Base-by-base conservation (phyloP, 2,888 invertebrate species). In the Hydropsyche betteni region DNA sequence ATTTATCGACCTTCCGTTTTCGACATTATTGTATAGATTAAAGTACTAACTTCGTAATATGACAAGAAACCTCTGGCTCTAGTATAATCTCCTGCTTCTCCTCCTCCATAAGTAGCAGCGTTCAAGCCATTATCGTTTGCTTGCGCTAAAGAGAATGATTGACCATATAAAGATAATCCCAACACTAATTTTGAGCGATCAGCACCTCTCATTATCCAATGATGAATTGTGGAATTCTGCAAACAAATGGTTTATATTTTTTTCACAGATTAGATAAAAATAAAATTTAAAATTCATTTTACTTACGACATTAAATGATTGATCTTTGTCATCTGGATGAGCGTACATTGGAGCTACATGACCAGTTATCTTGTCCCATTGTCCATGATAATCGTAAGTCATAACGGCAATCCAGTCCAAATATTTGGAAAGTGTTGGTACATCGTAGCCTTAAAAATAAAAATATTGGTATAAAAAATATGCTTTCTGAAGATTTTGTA, bases 331-430 rank as follows among this genome's bases (percentile, higher is more conserved):
- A 38, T 91, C 91, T 0, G 93, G 92, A 82, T 92, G 91, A 2
- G 87, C 87, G 80, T 94, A 96, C 90, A 97, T 92, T 1, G 96
- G 96, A 0, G 96, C 93, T 3, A 96, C 92, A 82, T 97, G 96
- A 0, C 96, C 96, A 0, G 96, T 96, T 80, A 91, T 91, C 83
- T 94, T 94, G 81, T 96, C 96, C 95, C 95, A 96, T 81, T 95
- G 95, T 0, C 96, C 96, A 81, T 96, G 95, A 82, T 93, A 96
- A 82, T 97, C 96, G 82, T 96, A 96, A 0, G 94, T 90, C 96
- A 97, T 96, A 0, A 97, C 91, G 0, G 95, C 91, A 80, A 97
- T 95, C 94, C 95, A 96, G 83, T 96, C 95, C 77, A 96, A 88
- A 82, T 94, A 91, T 77, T 88, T 86, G 0, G 93, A 91, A n/a